phyloP scores from a whole-genome alignment of 1,140 invertebrate species.

The Hyphantria cunea region DNA sequence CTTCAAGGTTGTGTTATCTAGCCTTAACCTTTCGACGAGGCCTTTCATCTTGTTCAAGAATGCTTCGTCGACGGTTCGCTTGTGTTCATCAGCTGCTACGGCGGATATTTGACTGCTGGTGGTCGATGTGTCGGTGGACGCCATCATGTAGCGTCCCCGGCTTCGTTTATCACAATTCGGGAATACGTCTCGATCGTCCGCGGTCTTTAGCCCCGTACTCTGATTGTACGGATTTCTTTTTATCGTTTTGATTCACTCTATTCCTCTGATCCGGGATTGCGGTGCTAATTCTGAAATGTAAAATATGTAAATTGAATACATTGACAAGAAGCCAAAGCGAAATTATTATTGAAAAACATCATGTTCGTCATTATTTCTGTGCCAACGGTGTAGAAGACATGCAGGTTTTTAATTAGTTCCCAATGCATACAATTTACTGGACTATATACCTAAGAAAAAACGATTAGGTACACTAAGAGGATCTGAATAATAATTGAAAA shows the following conservation, averaged over 20 bases:
- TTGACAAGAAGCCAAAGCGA: slow-evolving; percentile 27
- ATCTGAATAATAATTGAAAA: too few relatives aligned
- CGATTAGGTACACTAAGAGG: too few relatives aligned
- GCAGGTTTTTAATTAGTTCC: too few relatives aligned
- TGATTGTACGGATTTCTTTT: slow-evolving; percentile 41
- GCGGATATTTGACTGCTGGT: slow-evolving; percentile 66
- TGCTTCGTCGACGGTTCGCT: slow-evolving; percentile 75
- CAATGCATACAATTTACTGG: too few relatives aligned
- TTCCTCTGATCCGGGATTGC: slow-evolving; percentile 34
- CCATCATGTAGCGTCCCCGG: slow-evolving; percentile 70
- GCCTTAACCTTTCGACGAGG: slow-evolving; percentile 75
- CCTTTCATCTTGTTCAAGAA: slow-evolving; percentile 75
- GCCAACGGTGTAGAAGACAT: not conserved
- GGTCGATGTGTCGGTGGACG: slow-evolving; percentile 78
- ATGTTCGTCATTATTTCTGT: slow-evolving; percentile 5
- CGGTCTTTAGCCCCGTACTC: slow-evolving; percentile 67
- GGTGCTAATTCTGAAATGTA: slow-evolving; percentile 57
- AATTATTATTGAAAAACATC: slow-evolving; percentile 14
- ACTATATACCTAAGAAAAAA: too few relatives aligned
- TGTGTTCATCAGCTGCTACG: slow-evolving; percentile 64
- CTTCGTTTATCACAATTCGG: slow-evolving; percentile 58
- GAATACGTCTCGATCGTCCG: slow-evolving; percentile 64
- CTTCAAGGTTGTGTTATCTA: slow-evolving; percentile 77
- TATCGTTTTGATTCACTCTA: slow-evolving; percentile 33
- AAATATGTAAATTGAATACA: slow-evolving; percentile 33